Base-by-base conservation (phyloP, 2,888 invertebrate genomes). In the Dryobotodes eremita region DNA sequence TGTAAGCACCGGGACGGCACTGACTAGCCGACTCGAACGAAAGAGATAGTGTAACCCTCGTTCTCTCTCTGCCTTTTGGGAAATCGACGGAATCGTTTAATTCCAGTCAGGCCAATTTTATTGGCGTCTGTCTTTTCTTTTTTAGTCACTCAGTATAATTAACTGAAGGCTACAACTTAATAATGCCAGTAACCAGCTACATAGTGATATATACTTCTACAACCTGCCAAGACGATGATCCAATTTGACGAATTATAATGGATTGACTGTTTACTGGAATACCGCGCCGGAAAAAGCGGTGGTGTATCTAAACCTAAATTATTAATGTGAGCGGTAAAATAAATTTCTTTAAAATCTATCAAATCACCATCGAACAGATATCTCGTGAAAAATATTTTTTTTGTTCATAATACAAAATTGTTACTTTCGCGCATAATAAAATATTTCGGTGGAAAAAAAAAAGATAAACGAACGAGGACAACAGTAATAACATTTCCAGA, bases 381-480 rank as follows among this genome's bases (percentile, higher is more conserved):
- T 6, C n/a, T 17, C 5, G 31, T 53, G 10, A 31, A 55, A 36
- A 6, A 69, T n/a, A 13, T n/a, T 69, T 42, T 69, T 42, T 26
- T 6, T 20, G 71, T 36, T 36, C 13, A 8, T 23, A 48, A 10
- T 46, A 26, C n/a, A 10, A 53, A 36, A 2, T 50, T 11, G 0
- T 68, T 61, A 77, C 26, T 55, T 77, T 46, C 23, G 26, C 3
- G 23, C 42, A 15, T 42, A 50, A 15, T 10, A 36, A 2, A 36
- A 10, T 36, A 26, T 23, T 48, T n/a, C 36, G 1, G 36, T 48
- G 57, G 59, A 76, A 50, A 36, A 71, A n/a, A 50, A 68, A 68
- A 75, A 78, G 8, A 59, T 57, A 80, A 74, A 72, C 75, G 76
- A 73, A 87, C 85, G 64, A 81, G 86, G 86, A 88, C 86, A 86